phyloP scores from a whole-genome alignment of 2,113 vertebrate genomes.

The Cyphomyrus discorhynchus region DNA sequence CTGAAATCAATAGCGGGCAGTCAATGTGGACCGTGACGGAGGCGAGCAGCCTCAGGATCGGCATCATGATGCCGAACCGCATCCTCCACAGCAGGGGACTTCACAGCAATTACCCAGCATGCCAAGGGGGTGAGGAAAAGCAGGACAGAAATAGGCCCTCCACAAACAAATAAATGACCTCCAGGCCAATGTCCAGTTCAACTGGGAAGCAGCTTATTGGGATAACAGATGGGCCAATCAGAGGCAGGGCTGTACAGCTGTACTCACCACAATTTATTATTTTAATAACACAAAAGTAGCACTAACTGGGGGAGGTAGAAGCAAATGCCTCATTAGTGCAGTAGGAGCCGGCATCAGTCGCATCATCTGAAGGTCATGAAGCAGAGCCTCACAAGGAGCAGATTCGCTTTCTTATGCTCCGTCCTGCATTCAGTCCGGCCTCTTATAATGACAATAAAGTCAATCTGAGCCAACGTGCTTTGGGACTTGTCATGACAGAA shows the following conservation, averaged over 20 bases:
- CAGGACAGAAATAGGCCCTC: not conserved
- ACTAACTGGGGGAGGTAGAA: not conserved
- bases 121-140: not conserved
- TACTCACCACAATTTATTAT: not conserved
- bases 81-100: not conserved
- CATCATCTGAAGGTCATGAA: not conserved
- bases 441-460: not conserved
- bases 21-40: not conserved
- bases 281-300: not conserved
- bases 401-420: not conserved
- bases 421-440: not conserved
- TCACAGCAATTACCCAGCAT: not conserved
- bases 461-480: not conserved
- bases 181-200: not conserved
- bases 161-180: not conserved
- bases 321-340: not conserved
- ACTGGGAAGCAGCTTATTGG: not conserved
- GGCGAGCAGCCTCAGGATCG: not conserved
- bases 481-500: not conserved
- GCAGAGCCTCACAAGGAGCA: not conserved
- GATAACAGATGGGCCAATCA: not conserved
- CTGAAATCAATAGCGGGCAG: constrained; percentile 42
- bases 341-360: not conserved
- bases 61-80: not conserved
- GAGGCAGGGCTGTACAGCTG: not conserved